These are phyloP conservation scores for Zophobas morio DNA, from an alignment of 1,140 invertebrate species.

Conservation along the genomic window DNA sequence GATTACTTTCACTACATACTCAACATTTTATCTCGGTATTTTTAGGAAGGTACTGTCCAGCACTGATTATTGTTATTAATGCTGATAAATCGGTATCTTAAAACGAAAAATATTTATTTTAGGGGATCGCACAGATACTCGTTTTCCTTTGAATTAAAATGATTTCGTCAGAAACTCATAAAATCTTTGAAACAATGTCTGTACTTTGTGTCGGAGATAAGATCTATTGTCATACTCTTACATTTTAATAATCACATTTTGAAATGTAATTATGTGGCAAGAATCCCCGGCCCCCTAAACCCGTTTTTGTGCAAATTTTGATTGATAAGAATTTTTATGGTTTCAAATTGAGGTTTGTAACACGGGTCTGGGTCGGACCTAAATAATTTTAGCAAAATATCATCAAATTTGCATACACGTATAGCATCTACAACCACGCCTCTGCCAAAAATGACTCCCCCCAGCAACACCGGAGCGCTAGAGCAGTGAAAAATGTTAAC, in stretches of 20 bases:
- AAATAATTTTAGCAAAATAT: not conserved
- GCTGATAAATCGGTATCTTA: slow-evolving; percentile 6
- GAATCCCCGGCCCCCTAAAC: no score
- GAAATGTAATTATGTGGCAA: no score
- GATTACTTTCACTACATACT: not conserved
- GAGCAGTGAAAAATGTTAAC: slow-evolving; percentile 1
- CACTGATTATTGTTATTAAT: slow-evolving; percentile 18
- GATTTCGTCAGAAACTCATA: slow-evolving; percentile 5
- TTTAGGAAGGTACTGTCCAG: not conserved
- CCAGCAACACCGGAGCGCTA: not conserved
- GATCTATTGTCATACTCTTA: not conserved
- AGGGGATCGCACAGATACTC: not conserved
- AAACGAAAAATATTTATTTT: slow-evolving; percentile 15
- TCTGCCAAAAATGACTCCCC: not conserved
- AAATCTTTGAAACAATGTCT: not conserved
- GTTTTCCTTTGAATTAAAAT: slow-evolving; percentile 12
- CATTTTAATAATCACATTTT: no score
- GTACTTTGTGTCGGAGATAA: slow-evolving; percentile 15
- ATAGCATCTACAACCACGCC: not conserved
- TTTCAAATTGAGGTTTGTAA: not conserved
- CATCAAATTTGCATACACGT: not conserved
- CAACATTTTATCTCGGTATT: slow-evolving; percentile 4
- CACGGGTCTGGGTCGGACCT: not conserved
- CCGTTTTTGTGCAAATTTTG: no score
- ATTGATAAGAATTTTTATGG: no score